These are phyloP conservation scores for Syngnathus typhle DNA, from an alignment of 2,113 vertebrate species.

Conservation along the genomic window DNA sequence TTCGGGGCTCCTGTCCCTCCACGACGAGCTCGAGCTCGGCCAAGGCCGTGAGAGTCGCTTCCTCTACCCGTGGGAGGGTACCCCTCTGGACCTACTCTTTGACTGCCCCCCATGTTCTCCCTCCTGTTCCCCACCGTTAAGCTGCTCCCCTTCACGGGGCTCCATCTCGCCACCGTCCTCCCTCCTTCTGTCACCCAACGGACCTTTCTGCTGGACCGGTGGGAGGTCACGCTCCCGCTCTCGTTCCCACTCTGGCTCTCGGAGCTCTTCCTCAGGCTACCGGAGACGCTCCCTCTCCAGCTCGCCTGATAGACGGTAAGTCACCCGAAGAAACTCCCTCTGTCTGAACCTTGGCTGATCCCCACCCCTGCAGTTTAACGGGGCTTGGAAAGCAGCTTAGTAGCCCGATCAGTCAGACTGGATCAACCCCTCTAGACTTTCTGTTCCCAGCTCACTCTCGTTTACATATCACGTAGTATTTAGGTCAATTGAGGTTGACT, in stretches of 20 bases:
- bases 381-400: conserved; percentile 18
- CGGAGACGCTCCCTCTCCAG: conserved; percentile 84
- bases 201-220: conserved; percentile 80
- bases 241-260: conserved; percentile 75
- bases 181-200: conserved; percentile 81
- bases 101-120: conserved; percentile 86
- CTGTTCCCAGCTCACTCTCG: neutral
- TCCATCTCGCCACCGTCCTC: conserved; percentile 87
- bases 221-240: conserved; percentile 75
- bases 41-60: conserved; percentile 84
- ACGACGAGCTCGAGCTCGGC: conserved; percentile 77
- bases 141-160: conserved; percentile 88
- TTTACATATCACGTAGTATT: neutral
- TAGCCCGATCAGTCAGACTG: conserved; percentile 26
- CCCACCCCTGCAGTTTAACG: conserved; percentile 19
- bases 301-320: conserved; percentile 89
- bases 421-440: conserved; percentile 24
- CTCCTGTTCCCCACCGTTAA: conserved; percentile 89
- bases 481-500: conserved; percentile 12
- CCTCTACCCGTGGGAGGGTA: conserved; percentile 89
- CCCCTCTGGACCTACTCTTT: conserved; percentile 87
- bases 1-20: conserved; percentile 85
- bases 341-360: conserved; percentile 17
- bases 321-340: neutral
- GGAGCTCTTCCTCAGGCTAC: conserved; percentile 81